Base-by-base conservation (phyloP, 2,797 vertebrate genomes). In the Brachyrhaphis roseni region DNA sequence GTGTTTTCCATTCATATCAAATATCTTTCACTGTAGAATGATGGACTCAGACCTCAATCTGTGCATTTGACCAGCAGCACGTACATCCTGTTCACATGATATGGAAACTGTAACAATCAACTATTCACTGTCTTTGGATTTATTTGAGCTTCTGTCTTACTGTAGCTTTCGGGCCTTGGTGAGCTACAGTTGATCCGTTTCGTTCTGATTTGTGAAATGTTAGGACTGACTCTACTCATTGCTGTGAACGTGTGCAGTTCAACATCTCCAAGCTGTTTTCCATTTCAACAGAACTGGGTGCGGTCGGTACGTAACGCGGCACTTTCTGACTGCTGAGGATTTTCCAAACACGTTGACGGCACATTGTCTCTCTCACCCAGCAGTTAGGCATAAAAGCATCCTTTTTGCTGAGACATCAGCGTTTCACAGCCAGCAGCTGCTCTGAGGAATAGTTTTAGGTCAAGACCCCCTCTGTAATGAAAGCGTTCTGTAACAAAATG, bases 381-480 rank as follows among this genome's bases (percentile, higher is more conserved):
- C 51, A 78, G 64, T 1, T 76, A 55, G 47, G 76, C 62, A 74
- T 55, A 20, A 78, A 46, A 77, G 36, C 57, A 26, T 34, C 0
- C 47, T 76, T 82, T 79, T 55, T 74, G 36, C 20, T 73, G 74
- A 82, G 53, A 62, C 77, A 46, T 80, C 36, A 39, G 74, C 15
- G 53, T 80, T 78, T 5, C 76, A 59, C 73, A 79, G 80, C 55
- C 47, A 71, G 77, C 89, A 92, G 88, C 89, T 91, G 86, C 82
- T 78, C 57, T 20, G 71, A 34, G 8, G 76, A 64, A 28, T 85
- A 82, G 76, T 80, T 45, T 77, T 5, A 51, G 90, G 82, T 89
- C 89, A 88, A 62, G n/a, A 41, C 81, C 73, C 80, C 84, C n/a
- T 11, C 79, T 80, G 87, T 74, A 78, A 76, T 78, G 72, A 68